Evolutionary conservation across 2,797 vertebrate genomes (phyloP).

Genomic region (Gallinago nigripennis): DNA sequence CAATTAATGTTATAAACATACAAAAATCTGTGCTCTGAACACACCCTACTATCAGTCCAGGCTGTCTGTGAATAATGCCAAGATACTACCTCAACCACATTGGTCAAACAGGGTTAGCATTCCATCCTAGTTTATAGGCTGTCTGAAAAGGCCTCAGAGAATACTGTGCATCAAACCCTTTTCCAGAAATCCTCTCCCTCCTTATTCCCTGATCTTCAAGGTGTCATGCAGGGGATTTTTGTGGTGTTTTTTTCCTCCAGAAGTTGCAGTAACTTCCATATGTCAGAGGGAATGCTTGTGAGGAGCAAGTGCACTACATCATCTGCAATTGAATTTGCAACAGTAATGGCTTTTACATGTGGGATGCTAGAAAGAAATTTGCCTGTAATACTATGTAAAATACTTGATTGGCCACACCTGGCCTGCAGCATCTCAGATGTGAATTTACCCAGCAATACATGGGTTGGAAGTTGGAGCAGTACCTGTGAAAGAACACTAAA

Average conservation of each 20-base stretch:
- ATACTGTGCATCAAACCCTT: not conserved
- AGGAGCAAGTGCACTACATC: not conserved
- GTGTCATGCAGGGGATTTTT: not conserved
- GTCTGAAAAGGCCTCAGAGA: not conserved
- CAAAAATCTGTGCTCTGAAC: not conserved
- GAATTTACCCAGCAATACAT: not conserved
- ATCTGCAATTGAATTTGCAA: not conserved
- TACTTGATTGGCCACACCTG: not conserved
- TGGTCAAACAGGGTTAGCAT: not conserved
- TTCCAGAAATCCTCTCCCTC: not conserved
- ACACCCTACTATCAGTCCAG: not conserved
- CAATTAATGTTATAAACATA: not conserved
- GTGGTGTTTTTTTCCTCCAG: not conserved
- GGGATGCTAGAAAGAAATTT: not conserved
- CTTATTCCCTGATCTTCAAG: not conserved
- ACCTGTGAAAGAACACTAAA: not conserved
- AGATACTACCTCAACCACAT: not conserved
- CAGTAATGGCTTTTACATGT: not conserved
- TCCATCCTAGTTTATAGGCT: not conserved
- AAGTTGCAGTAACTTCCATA: not conserved
- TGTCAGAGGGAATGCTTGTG: not conserved
- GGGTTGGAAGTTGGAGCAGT: not conserved
- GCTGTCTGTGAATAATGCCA: not conserved
- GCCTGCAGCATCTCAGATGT: not conserved
- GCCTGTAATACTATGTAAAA: not conserved